A percentile compares a stretch with the other conserved stretches of the same genome.
Conservation (phyloP, 2,113 vertebrate species). For the Ctenomys sociabilis region DNA sequence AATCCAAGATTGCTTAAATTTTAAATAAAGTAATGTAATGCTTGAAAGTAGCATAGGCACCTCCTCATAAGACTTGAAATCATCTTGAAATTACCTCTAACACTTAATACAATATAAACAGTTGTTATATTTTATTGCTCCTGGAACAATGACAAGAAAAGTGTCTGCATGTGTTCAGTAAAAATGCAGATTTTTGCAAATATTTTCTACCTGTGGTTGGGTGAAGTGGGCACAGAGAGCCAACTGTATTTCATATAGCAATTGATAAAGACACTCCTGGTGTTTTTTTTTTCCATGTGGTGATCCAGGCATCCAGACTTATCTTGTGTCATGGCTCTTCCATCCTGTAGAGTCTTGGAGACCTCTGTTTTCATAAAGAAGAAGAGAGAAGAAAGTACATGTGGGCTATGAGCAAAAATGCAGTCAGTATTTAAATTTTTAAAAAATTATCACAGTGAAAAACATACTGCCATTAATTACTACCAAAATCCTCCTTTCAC, state of each 20-base stretch:
- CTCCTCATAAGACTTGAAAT: neutral
- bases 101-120: neutral
- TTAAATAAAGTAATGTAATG: neutral
- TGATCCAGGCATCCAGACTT: neutral
- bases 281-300: neutral
- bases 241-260: neutral
- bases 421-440: neutral
- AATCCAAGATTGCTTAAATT: neutral
- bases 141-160: neutral
- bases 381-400: neutral
- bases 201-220: neutral
- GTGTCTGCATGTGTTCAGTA: neutral
- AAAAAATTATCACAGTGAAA: neutral
- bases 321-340: neutral
- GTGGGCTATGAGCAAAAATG: neutral
- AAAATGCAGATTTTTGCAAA: neutral
- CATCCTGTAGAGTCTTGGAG: neutral
- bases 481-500: neutral
- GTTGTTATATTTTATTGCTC: neutral
- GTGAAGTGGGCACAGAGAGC: too few relatives aligned
- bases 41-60: neutral
- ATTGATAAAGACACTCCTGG: neutral
- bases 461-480: neutral
- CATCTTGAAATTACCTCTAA: neutral
- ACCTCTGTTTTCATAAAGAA: neutral